phyloP scores from a whole-genome alignment of 2,113 vertebrate species.

The Lampris megalopsis region DNA sequence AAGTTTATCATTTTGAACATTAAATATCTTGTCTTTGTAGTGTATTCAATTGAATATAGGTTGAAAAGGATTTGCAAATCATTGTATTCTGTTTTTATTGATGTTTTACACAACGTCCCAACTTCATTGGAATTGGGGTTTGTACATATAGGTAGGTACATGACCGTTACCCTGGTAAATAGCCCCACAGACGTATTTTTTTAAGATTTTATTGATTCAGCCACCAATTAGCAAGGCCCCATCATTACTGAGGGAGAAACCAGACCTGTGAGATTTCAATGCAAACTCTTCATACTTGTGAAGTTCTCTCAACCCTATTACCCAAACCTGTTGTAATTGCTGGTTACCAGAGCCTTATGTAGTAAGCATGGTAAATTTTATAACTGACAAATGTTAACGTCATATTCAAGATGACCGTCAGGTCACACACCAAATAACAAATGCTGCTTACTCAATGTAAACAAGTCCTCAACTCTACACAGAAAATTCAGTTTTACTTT shows the following conservation, averaged over 20 bases:
- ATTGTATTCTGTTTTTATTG: no score
- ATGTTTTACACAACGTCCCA: no score
- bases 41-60: no score
- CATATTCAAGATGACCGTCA: neutral
- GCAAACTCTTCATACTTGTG: constrained; percentile 22
- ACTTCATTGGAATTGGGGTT: neutral
- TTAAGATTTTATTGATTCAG: constrained; percentile 57
- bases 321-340: neutral
- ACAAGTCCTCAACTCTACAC: neutral
- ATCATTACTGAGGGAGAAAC: constrained; percentile 42
- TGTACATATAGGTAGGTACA: constrained; percentile 1
- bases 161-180: neutral
- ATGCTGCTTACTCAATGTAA: neutral
- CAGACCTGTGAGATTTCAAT: constrained; percentile 48
- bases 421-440: neutral
- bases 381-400: neutral
- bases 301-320: constrained; percentile 6
- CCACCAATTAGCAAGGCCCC: constrained; percentile 36
- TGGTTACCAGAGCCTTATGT: constrained; percentile 11
- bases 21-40: no score
- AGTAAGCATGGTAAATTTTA: neutral
- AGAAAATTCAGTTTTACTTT: neutral
- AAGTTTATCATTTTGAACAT: no score
- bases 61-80: no score
- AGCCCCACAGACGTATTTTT: constrained; percentile 54